Percentiles rank a stretch among this genome's conserved stretches.
Evolutionary conservation across 1,140 invertebrate genomes (phyloP).

Genomic region (Elymnias hypermnestra): DNA sequence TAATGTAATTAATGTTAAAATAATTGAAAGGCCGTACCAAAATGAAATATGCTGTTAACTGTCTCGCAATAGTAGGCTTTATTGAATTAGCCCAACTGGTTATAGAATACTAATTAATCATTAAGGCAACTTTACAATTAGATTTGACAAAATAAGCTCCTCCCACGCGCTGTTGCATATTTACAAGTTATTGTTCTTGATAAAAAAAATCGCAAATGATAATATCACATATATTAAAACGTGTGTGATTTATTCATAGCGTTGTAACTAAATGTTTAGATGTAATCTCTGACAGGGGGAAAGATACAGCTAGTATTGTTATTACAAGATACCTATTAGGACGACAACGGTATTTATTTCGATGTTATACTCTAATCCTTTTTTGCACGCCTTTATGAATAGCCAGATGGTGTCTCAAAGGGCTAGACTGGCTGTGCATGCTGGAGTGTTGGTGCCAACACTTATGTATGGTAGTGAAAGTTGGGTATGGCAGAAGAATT

Average conservation of each 20-base stretch:
- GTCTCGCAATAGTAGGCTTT: conserved; percentile 3
- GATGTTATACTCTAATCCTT: no score
- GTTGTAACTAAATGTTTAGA: conserved; percentile 1
- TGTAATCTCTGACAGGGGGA: background rate
- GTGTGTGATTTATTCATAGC: background rate
- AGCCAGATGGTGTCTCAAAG: no score
- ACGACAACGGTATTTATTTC: no score
- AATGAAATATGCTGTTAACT: conserved; percentile 15
- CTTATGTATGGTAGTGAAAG: no score
- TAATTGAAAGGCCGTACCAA: conserved; percentile 11
- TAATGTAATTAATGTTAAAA: conserved; percentile 16
- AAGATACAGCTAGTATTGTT: background rate
- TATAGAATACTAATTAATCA: conserved; percentile 18
- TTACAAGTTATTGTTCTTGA: conserved; percentile 9
- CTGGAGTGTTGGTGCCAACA: no score
- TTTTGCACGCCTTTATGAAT: no score
- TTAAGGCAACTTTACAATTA: conserved; percentile 11
- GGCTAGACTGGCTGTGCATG: no score
- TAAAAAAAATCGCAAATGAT: conserved; percentile 3
- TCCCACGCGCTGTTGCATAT: conserved; percentile 12
- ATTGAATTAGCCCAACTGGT: conserved; percentile 16
- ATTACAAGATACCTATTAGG: no score
- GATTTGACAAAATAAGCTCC: conserved; percentile 15
- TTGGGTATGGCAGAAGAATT: no score
- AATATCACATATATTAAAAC: background rate